Conservation (phyloP, 2,113 vertebrate genomes). For the Poecile atricapillus region DNA sequence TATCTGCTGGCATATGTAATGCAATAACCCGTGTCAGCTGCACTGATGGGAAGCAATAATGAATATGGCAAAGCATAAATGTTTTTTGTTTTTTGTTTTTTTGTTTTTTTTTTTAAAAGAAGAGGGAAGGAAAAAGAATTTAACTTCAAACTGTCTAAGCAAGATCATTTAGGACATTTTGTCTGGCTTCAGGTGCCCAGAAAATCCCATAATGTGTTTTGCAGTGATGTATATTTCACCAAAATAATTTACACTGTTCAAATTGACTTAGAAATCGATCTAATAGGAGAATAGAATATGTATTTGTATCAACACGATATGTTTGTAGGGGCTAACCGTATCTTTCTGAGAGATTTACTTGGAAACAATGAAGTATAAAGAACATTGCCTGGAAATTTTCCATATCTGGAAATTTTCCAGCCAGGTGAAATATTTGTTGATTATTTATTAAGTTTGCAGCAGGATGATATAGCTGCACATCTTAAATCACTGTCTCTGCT, state of each 20-base stretch:
- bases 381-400: neutral
- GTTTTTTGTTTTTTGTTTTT: too few species aligned
- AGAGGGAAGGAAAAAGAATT: neutral
- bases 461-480: neutral
- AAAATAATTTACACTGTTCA: constrained; percentile 1
- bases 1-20: neutral
- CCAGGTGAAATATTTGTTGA: neutral
- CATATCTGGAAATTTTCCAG: neutral
- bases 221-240: neutral
- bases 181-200: neutral
- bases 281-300: neutral
- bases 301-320: neutral
- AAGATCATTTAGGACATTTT: neutral
- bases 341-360: neutral
- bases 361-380: neutral
- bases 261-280: neutral
- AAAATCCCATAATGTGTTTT: neutral
- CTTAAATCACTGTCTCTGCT: neutral
- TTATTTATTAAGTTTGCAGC: neutral
- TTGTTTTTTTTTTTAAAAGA: too few species aligned
- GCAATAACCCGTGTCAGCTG: neutral
- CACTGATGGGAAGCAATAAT: neutral
- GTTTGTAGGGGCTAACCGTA: neutral
- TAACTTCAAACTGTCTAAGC: neutral
- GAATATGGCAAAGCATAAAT: neutral